Evolutionary conservation across 2,888 invertebrate genomes (phyloP), one percentile per base, ranked within the genome.

Genomic region (Lycia hirtaria): DNA sequence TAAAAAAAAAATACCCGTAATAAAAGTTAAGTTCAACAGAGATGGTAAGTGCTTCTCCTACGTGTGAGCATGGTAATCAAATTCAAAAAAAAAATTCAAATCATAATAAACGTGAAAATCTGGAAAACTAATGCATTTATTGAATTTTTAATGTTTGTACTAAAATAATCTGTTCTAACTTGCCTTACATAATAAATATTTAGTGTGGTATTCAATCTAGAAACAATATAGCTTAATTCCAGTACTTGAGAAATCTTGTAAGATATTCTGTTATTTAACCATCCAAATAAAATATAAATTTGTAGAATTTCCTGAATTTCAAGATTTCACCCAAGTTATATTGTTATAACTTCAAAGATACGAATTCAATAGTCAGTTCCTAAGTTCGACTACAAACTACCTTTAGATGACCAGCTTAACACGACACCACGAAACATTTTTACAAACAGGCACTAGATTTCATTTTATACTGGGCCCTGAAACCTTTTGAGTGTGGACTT

Each of bases 281-380:
- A 4, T 26, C 0, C 7, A 3, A 9, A 4, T 24, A 0, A 9
- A 26, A 41, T 10, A 41, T 24, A 26, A 15, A 26, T 30, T 44
- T 12, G 6, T 12, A 28, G 17, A 28, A 47, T 35, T 24, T 47
- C 22, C 24, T 15, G 15, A 24, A 24, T 32, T 32, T 33, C 6
- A 4, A 14, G 17, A 15, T 5, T 26, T 26, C 26, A 12, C n/a
- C 47, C 24, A 49, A 44, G 33, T 50, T 44, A 44, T 35, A 49
- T 37, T 37, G 49, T 50, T 51, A 47, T 47, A 56, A 56, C 50
- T 50, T 44, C 12, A 32, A 56, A 56, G 56, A 51, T 56, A 45
- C 35, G 41, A 56, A 47, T 45, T 45, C 33, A 35, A 35, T 47
- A 56, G 51, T 51, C 45, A 10, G 45, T 37, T 26, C 20, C 20